Percentiles rank a stretch among this genome's conserved stretches.
Conservation (phyloP, 1,140 invertebrate species). For the Cydia strobilella region DNA sequence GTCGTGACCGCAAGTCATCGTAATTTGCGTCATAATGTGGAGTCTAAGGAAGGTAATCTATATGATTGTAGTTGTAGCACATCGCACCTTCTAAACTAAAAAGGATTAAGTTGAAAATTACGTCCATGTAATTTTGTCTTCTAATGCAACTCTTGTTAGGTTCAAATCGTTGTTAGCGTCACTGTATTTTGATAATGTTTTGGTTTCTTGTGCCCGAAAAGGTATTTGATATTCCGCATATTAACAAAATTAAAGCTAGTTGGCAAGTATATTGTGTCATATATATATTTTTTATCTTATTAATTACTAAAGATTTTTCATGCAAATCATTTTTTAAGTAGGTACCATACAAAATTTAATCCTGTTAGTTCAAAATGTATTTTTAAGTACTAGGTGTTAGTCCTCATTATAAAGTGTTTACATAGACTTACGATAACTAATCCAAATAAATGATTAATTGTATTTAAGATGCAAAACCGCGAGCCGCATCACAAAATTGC, state of each 20-base stretch:
- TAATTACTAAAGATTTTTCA: too few species aligned
- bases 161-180: neutral
- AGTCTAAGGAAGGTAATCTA: neutral
- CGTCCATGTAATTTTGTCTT: neutral
- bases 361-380: too few species aligned
- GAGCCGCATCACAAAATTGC: too few species aligned
- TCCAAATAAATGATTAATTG: too few species aligned
- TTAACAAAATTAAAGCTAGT: conserved; percentile 13
- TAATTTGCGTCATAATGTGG: neutral
- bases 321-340: too few species aligned
- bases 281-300: neutral
- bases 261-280: conserved; percentile 4
- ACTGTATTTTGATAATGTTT: neutral
- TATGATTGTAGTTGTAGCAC: conserved; percentile 1
- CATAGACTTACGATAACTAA: too few species aligned
- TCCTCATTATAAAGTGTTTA: too few species aligned
- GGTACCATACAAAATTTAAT: too few species aligned
- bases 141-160: neutral
- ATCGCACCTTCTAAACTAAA: neutral
- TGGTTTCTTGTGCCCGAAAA: neutral
- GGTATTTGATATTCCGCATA: neutral
- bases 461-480: too few species aligned
- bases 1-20: neutral
- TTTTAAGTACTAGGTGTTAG: too few species aligned
- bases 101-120: neutral